Conservation (phyloP, 2,888 invertebrate genomes). For the Xestia c-nigrum region DNA sequence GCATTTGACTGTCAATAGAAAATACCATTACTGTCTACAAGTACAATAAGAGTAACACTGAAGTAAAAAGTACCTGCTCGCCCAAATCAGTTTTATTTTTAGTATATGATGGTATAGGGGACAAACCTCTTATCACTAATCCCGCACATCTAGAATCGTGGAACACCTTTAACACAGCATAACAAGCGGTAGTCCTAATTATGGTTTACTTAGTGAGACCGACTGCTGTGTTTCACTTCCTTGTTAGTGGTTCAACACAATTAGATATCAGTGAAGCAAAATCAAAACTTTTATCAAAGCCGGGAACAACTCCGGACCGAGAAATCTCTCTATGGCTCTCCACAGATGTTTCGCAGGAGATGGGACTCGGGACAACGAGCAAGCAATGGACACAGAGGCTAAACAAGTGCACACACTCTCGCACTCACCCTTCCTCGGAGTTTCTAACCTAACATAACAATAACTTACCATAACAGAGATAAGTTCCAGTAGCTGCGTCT, state of each 20-base stretch:
- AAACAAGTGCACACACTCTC: not conserved
- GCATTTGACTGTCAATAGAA: conserved; percentile 94
- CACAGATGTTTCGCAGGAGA: not conserved
- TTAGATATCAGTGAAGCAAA: not conserved
- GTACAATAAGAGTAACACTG: not conserved
- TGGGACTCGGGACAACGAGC: not conserved
- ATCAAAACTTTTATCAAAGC: not conserved
- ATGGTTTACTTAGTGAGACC: not conserved
- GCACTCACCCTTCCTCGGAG: not conserved
- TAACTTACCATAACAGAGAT: conserved; percentile 94
- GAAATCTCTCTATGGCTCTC: too few species aligned
- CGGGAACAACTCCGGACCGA: not conserved
- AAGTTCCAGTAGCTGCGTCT: conserved; percentile 95
- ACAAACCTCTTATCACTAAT: not conserved
- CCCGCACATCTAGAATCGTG: not conserved
- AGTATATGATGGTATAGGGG: not conserved
- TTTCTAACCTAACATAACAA: not conserved
- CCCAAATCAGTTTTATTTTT: not conserved
- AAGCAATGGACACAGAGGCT: not conserved
- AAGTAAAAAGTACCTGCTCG: not conserved
- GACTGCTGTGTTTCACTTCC: too few species aligned
- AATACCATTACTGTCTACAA: not conserved
- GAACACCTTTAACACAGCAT: not conserved
- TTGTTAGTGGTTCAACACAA: not conserved
- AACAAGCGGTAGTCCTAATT: not conserved